These are phyloP conservation scores for Apoderus coryli DNA, from an alignment of 2,888 invertebrate species.

Conservation along the genomic window DNA sequence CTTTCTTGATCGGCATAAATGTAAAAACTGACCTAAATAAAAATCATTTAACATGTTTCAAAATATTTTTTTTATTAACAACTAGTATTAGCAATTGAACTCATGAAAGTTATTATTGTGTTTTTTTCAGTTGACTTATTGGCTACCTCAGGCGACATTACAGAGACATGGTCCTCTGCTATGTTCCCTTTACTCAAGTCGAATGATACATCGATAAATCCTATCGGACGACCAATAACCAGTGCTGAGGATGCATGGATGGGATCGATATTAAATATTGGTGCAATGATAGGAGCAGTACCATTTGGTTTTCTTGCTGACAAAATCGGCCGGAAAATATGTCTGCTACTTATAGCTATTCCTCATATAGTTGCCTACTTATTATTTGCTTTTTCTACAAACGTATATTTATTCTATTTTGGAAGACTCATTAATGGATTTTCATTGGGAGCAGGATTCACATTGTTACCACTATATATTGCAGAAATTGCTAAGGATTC, in stretches of 20 bases:
- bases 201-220: conserved; percentile 22
- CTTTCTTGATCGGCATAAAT: too few relatives aligned
- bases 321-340: conserved; percentile 50
- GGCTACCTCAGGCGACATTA: conserved; percentile 20
- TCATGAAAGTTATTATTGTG: conserved; percentile 3
- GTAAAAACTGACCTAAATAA: too few relatives aligned
- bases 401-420: conserved; percentile 22
- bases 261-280: conserved; percentile 34
- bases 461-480: conserved; percentile 67
- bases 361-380: conserved; percentile 40
- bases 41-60: too few relatives aligned
- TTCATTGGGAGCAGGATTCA: conserved; percentile 53
- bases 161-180: conserved; percentile 22
- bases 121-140: conserved; percentile 20
- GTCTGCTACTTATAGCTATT: conserved; percentile 44
- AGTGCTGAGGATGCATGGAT: conserved; percentile 36
- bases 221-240: conserved; percentile 26
- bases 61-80: too few relatives aligned
- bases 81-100: too few relatives aligned
- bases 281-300: conserved; percentile 46
- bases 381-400: conserved; percentile 16
- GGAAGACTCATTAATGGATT: conserved; percentile 40
- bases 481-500: conserved; percentile 68
- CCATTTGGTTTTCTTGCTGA: conserved; percentile 49
- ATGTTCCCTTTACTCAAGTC: conserved; percentile 20